These are phyloP conservation scores for Diachasmimorpha longicaudata DNA, from an alignment of 1,140 invertebrate species.

Conservation along the genomic window DNA sequence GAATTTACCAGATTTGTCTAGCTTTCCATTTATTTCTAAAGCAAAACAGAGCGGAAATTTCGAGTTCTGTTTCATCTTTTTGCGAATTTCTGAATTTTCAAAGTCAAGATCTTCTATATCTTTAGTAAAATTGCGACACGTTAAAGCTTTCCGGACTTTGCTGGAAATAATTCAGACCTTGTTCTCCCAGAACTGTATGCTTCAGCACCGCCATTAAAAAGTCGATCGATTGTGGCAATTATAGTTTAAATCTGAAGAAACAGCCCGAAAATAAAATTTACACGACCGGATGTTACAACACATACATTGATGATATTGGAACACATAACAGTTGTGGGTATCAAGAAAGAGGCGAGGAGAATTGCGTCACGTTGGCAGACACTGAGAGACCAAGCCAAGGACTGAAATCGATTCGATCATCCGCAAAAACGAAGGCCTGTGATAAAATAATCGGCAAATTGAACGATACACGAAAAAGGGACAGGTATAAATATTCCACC, in stretches of 20 bases:
- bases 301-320: not conserved
- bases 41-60: too few species aligned
- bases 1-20: too few species aligned
- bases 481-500: not conserved
- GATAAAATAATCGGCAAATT: constrained; percentile 18
- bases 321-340: not conserved
- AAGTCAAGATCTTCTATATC: too few species aligned
- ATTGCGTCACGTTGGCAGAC: constrained; percentile 23
- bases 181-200: too few species aligned
- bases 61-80: too few species aligned
- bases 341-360: constrained; percentile 14
- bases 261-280: not conserved
- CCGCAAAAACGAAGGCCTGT: constrained; percentile 20
- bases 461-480: not conserved
- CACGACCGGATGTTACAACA: not conserved
- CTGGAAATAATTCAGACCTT: too few species aligned
- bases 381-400: constrained; percentile 10
- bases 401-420: constrained; percentile 28
- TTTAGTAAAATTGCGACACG: too few species aligned
- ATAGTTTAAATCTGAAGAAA: not conserved
- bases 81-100: too few species aligned
- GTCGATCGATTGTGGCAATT: not conserved
- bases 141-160: too few species aligned
- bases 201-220: not conserved
- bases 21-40: too few species aligned